These are phyloP conservation scores for Oreocharis arfaki DNA, from an alignment of 2,113 vertebrate species.

Conservation along the genomic window DNA sequence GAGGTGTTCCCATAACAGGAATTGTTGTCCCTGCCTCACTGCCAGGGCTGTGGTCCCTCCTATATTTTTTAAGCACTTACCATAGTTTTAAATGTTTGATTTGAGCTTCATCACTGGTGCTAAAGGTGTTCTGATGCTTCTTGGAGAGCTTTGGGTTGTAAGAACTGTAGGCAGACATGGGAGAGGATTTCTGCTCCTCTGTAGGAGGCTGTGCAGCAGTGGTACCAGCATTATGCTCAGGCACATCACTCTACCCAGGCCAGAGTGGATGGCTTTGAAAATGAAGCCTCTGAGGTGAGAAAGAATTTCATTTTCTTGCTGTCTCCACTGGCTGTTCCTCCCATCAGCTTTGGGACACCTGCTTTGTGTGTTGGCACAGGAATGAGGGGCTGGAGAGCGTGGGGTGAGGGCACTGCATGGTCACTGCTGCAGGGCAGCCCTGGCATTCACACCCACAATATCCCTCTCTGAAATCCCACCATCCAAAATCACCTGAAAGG, in stretches of 20 bases:
- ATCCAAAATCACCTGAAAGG: accelerated
- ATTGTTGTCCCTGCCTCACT: not conserved
- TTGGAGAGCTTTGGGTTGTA: not conserved
- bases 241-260: constrained; percentile 66
- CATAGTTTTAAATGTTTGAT: not conserved
- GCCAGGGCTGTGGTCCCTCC: not conserved
- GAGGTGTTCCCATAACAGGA: not conserved
- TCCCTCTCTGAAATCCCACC: not conserved
- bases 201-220: constrained; percentile 79
- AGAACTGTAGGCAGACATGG: not conserved
- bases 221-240: constrained; percentile 81
- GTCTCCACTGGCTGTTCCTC: not conserved
- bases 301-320: not conserved
- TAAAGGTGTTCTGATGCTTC: not conserved
- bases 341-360: not conserved
- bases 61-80: not conserved
- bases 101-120: not conserved
- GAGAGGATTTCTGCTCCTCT: constrained; percentile 17
- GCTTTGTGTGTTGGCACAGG: not conserved
- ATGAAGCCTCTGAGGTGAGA: constrained; percentile 76
- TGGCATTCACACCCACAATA: not conserved
- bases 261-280: constrained; percentile 68
- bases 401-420: not conserved
- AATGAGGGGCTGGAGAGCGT: not conserved
- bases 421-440: not conserved